These are phyloP conservation scores for Zootoca vivipara DNA, from an alignment of 2,113 vertebrate genomes.

Conservation along the genomic window DNA sequence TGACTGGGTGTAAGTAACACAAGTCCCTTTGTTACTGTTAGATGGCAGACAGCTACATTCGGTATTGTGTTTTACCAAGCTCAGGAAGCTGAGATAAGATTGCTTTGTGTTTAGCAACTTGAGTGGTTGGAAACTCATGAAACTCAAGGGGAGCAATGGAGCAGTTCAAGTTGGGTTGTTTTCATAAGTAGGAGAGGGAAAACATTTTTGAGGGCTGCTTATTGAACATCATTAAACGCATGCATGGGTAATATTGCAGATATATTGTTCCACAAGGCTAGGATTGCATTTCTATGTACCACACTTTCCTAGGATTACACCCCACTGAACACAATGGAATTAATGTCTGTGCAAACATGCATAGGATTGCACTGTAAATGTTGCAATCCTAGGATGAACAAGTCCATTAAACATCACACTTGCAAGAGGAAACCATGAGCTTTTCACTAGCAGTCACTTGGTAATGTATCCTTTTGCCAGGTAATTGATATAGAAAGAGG, in stretches of 20 bases:
- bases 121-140: too few species aligned
- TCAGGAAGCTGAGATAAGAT: too few species aligned
- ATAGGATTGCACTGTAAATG: not conserved
- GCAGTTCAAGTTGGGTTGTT: not conserved
- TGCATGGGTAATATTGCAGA: not conserved
- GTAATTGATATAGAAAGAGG: constrained; percentile 8
- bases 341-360: not conserved
- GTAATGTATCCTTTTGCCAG: not conserved
- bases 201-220: not conserved
- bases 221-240: not conserved
- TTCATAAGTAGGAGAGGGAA: not conserved
- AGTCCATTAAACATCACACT: not conserved
- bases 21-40: too few species aligned
- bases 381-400: not conserved
- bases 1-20: too few species aligned
- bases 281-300: not conserved
- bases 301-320: not conserved
- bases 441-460: not conserved
- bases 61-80: too few species aligned
- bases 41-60: too few species aligned
- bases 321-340: not conserved
- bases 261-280: not conserved
- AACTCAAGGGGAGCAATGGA: too few species aligned
- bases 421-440: not conserved
- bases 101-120: too few species aligned